Conservation (phyloP, 2,797 vertebrate species). For the Manis pentadactyla region DNA sequence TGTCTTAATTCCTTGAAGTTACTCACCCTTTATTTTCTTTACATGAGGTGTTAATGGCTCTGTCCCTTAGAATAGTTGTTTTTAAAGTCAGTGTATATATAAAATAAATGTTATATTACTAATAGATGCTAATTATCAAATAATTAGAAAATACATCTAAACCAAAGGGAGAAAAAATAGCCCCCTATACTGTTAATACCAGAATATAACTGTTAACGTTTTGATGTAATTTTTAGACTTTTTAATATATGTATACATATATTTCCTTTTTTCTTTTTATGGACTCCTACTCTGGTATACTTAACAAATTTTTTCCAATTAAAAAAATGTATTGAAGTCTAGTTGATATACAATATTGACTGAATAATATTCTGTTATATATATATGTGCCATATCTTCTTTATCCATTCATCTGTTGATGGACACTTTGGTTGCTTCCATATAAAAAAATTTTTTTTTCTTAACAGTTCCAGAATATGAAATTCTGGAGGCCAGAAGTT, state of each 20-base stretch:
- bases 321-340: background rate
- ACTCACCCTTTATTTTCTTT: background rate
- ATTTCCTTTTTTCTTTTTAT: background rate
- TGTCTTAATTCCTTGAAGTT: background rate
- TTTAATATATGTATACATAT: background rate
- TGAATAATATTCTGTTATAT: too few species aligned
- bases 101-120: background rate
- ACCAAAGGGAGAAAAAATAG: background rate
- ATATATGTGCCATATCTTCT: too few species aligned
- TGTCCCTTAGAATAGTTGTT: background rate
- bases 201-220: background rate
- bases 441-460: background rate
- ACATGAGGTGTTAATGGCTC: background rate
- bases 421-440: too few species aligned
- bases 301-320: background rate
- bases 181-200: background rate
- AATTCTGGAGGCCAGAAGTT: background rate
- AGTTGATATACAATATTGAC: too few species aligned
- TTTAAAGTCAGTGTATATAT: background rate
- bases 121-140: background rate
- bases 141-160: slow-evolving; percentile 25
- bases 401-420: too few species aligned
- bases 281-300: background rate
- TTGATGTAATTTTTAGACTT: background rate
- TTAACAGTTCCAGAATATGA: too few species aligned